These are phyloP conservation scores for Macrobrachium rosenbergii DNA, from an alignment of 1,140 invertebrate species.

Conservation along the genomic window DNA sequence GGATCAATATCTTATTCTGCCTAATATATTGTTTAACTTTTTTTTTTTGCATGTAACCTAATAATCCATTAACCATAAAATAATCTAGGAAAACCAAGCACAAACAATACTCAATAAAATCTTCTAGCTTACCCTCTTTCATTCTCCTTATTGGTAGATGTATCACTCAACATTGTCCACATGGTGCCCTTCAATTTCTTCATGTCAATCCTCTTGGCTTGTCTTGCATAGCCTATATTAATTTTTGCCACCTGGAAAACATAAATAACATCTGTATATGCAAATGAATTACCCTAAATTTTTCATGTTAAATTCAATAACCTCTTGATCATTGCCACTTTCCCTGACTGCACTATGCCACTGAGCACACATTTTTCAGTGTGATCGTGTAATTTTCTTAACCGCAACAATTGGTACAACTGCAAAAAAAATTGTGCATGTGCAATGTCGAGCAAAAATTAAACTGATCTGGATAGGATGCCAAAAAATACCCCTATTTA, in stretches of 20 bases:
- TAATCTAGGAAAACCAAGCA: neutral
- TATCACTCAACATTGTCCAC: conserved; percentile 74
- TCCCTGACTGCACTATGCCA: too few relatives aligned
- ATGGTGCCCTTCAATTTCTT: conserved; percentile 81
- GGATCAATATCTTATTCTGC: too few relatives aligned
- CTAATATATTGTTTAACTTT: too few relatives aligned
- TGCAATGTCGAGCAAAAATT: too few relatives aligned
- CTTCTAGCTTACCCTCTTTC: conserved; percentile 33
- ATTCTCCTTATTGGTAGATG: conserved; percentile 60
- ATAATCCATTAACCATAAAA: too few relatives aligned
- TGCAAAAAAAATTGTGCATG: too few relatives aligned
- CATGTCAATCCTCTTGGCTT: conserved; percentile 86
- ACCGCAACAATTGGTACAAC: too few relatives aligned
- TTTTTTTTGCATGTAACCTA: too few relatives aligned
- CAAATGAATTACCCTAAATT: neutral
- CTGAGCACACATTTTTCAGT: too few relatives aligned
- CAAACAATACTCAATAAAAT: neutral
- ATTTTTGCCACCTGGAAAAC: conserved; percentile 76
- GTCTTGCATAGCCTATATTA: conserved; percentile 80
- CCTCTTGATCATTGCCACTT: neutral
- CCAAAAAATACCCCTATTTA: too few relatives aligned
- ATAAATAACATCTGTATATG: conserved; percentile 29
- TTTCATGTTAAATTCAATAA: neutral
- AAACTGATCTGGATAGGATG: too few relatives aligned
- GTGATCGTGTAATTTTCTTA: too few relatives aligned